phyloP scores from a whole-genome alignment of 2,888 invertebrate genomes.

The Ectemnius cavifrons region DNA sequence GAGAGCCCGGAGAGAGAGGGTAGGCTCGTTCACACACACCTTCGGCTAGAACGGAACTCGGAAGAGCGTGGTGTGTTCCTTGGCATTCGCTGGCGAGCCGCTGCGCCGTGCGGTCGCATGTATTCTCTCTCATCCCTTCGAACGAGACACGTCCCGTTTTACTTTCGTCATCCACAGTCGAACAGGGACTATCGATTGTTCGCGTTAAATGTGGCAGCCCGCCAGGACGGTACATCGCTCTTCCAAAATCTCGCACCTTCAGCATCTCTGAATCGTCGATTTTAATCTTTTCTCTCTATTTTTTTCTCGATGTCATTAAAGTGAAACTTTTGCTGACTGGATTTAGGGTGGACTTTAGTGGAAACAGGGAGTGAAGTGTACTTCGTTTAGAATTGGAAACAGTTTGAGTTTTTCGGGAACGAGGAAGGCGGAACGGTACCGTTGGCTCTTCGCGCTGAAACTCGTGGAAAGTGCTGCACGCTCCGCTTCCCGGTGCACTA shows the following conservation, averaged over 20 bases:
- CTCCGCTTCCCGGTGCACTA: slow-evolving; percentile 58
- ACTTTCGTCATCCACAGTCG: background rate
- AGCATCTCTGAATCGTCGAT: too few species aligned
- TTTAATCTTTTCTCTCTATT: background rate
- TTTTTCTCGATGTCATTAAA: background rate
- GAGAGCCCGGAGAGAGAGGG: slow-evolving; percentile 11
- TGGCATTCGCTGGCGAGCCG: slow-evolving; percentile 63
- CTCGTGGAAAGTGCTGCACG: slow-evolving; percentile 58
- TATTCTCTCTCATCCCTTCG: background rate
- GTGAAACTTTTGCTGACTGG: background rate
- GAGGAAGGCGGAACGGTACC: slow-evolving; percentile 34
- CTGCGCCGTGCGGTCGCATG: slow-evolving; percentile 41
- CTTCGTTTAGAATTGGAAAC: background rate
- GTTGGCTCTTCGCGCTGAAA: slow-evolving; percentile 37
- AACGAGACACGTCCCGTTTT: background rate
- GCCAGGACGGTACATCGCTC: background rate
- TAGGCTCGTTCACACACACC: slow-evolving; percentile 51
- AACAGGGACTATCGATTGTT: too few species aligned
- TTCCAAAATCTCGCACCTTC: background rate
- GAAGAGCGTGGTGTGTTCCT: slow-evolving; percentile 53
- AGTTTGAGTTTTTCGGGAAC: background rate
- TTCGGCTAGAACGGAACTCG: slow-evolving; percentile 61
- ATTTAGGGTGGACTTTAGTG: too few species aligned
- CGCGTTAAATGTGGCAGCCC: background rate
- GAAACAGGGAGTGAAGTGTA: too few species aligned